Evolutionary conservation across 2,113 vertebrate species (phyloP), one percentile per base, ranked within the genome.

Genomic region (Hoplias malabaricus): DNA sequence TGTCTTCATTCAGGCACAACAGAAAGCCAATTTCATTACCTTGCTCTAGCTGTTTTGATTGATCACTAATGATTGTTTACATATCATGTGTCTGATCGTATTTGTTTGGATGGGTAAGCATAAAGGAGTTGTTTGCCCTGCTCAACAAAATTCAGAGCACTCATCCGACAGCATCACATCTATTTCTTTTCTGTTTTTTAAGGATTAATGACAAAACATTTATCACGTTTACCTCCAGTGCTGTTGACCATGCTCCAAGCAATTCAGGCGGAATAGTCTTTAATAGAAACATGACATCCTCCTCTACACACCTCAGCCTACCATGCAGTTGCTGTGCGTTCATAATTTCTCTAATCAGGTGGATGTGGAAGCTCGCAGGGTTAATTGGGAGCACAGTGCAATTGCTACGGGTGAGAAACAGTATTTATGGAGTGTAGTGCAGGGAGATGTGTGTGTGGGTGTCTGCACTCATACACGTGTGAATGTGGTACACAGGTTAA

Each of bases 291-390:
- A 75, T 65, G 46, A 40, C 43, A 54, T 36, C 14, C 53, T 59
- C 65, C 46, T 61, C 46, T 68, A n/a, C 21, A 69, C 72, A 36
- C 8, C 61, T 3, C 66, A 46, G 63, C 72, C 72, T 76, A 65
- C 78, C 73, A 31, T 80, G 79, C 87, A 89, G 87, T 86, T 91
- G 83, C 79, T 87, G 78, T 84, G 86, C 79, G 50, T 85, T 87
- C 83, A 86, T 90, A 84, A 90, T 90, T 85, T 87, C 85, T 92
- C 86, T 89, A 90, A 91, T 93, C 88, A 86, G 87, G 87, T 90
- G 87, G 83, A 90, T 78, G 85, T 78, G 85, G 82, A 89, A 88
- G 83, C 87, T 84, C 75, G 83, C 77, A 50, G 88, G 90, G 90
- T 92, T 91, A 92, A 92, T 92, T 92, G 89, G 91, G 85, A 87